phyloP scores from a whole-genome alignment of 2,797 vertebrate species.

The Hylomyscus alleni region DNA sequence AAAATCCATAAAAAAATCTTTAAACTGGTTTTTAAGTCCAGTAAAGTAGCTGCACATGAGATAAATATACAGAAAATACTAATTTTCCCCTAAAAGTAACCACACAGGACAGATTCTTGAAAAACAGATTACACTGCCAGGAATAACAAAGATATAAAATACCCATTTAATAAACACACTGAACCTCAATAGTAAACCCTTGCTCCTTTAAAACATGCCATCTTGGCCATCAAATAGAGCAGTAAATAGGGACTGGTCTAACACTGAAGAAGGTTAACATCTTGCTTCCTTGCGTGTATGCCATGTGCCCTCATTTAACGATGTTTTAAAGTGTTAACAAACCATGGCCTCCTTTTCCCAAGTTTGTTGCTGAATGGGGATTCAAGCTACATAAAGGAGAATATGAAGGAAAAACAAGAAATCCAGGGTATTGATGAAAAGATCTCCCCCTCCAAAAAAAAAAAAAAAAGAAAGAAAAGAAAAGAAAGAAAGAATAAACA shows the following conservation, averaged over 20 bases:
- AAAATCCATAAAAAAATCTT: not conserved
- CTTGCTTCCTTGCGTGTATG: not conserved
- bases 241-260: not conserved
- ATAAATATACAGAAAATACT: not conserved
- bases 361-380: not conserved
- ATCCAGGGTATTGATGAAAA: not conserved
- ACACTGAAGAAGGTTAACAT: not conserved
- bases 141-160: not conserved
- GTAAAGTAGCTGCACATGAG: not conserved
- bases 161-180: not conserved
- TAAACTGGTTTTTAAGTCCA: not conserved
- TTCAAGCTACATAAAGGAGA: not conserved
- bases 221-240: not conserved
- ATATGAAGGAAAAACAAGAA: constrained; percentile 1
- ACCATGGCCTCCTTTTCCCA: not conserved
- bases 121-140: not conserved
- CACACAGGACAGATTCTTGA: not conserved
- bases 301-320: not conserved
- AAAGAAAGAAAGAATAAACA: constrained; percentile 41
- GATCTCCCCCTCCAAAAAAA: not conserved
- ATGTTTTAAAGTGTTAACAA: not conserved
- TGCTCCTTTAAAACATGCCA: not conserved
- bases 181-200: not conserved
- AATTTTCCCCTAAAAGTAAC: not conserved
- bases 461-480: constrained; percentile 35